A percentile compares a stretch with the other conserved stretches of the same genome.
Evolutionary conservation across 1,140 invertebrate species (phyloP).

Genomic region (Meloidogyne exigua): DNA sequence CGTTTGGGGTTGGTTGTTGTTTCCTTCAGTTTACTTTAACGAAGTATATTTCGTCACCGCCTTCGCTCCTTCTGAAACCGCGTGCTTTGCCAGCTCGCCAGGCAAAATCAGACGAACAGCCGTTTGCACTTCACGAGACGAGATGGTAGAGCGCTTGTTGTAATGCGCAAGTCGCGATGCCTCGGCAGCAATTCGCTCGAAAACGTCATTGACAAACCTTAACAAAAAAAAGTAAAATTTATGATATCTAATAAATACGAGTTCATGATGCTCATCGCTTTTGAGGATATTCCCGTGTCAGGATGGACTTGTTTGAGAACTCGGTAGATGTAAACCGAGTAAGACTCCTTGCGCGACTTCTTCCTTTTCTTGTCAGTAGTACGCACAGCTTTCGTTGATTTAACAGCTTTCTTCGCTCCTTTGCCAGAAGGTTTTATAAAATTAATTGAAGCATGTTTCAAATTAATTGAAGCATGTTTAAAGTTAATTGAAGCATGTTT

Average conservation of each 20-base stretch:
- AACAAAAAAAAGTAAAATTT: neutral
- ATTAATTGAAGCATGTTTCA: no score
- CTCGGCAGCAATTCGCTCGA: slow-evolving; percentile 73
- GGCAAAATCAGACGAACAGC: slow-evolving; percentile 65
- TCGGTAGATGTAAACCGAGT: slow-evolving; percentile 41
- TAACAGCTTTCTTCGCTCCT: slow-evolving; percentile 67
- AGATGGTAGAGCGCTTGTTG: slow-evolving; percentile 68
- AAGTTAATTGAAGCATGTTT: no score
- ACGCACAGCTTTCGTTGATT: slow-evolving; percentile 65
- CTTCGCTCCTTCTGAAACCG: slow-evolving; percentile 66
- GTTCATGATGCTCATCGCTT: slow-evolving; percentile 72
- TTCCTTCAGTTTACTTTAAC: slow-evolving; percentile 64
- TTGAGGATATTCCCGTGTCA: slow-evolving; percentile 67
- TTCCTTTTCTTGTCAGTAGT: slow-evolving; percentile 48
- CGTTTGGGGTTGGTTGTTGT: slow-evolving; percentile 24
- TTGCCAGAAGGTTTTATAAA: slow-evolving; percentile 65
- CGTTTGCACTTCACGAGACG: slow-evolving; percentile 52
- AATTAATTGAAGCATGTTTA: no score
- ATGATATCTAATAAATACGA: slow-evolving; percentile 66
- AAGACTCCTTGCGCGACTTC: slow-evolving; percentile 23
- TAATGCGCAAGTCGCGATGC: slow-evolving; percentile 73
- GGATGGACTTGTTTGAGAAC: slow-evolving; percentile 64
- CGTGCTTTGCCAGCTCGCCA: slow-evolving; percentile 65
- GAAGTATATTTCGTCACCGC: slow-evolving; percentile 67
- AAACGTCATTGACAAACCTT: slow-evolving; percentile 70